These are phyloP conservation scores for Alexandromys fortis DNA, from an alignment of 2,113 vertebrate genomes.

Conservation along the genomic window DNA sequence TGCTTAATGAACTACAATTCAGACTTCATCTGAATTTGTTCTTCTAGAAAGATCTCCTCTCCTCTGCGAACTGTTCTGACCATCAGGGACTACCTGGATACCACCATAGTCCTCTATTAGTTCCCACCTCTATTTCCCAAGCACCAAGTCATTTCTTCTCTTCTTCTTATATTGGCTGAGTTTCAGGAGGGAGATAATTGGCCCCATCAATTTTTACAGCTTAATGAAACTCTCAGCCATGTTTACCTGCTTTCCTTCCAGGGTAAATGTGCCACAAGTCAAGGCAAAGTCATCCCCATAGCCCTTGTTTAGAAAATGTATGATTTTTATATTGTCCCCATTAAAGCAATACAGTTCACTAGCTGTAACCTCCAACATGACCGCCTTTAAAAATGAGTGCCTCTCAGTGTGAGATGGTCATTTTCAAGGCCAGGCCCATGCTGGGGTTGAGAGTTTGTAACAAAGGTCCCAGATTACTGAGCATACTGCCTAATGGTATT, in stretches of 20 bases:
- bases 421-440: conserved; percentile 13
- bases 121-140: conserved; percentile 52
- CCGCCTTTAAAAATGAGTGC: conserved; percentile 60
- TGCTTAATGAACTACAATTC: conserved; percentile 4
- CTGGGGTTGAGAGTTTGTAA: conserved; percentile 48
- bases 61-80: neutral
- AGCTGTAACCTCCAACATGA: conserved; percentile 46
- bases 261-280: conserved; percentile 53
- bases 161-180: conserved; percentile 60
- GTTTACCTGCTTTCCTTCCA: conserved; percentile 62
- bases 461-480: conserved; percentile 53
- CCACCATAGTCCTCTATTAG: neutral
- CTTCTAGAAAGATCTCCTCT: conserved; percentile 2
- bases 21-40: conserved; percentile 32
- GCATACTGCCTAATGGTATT: conserved; percentile 37
- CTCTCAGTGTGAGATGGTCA: conserved; percentile 52
- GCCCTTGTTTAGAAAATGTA: conserved; percentile 70
- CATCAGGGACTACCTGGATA: neutral
- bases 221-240: conserved; percentile 68
- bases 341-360: conserved; percentile 61
- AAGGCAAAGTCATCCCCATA: conserved; percentile 56
- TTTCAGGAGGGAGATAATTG: conserved; percentile 69
- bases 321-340: conserved; percentile 70
- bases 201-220: conserved; percentile 68
- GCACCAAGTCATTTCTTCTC: conserved; percentile 14